Evolutionary conservation across 2,888 invertebrate species (phyloP).

Genomic region (Sceliomorpha sp.): DNA sequence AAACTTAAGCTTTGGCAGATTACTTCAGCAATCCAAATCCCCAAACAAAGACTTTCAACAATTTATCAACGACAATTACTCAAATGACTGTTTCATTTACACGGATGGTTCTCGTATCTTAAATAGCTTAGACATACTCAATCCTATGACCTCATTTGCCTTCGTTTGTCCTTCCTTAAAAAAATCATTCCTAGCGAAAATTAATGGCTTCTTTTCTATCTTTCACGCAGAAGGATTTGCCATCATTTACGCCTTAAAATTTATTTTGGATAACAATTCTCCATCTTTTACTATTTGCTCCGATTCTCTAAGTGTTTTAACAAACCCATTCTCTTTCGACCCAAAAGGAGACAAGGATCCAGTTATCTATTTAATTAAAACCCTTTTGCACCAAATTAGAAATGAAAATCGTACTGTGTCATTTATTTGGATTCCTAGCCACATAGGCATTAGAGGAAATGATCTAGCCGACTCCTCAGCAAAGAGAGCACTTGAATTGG

Average conservation of each 20-base stretch:
- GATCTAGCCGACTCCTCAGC: not conserved
- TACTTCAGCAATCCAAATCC: too few relatives aligned
- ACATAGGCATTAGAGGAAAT: not conserved
- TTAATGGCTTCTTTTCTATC: not conserved
- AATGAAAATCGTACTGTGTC: not conserved
- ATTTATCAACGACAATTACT: too few relatives aligned
- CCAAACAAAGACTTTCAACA: too few relatives aligned
- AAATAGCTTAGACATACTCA: too few relatives aligned
- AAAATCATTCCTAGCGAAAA: not conserved
- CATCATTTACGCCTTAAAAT: not conserved
- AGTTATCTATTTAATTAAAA: too few relatives aligned
- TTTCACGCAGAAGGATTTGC: constrained; percentile 6
- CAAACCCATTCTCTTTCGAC: not conserved
- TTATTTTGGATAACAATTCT: not conserved
- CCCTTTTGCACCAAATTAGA: too few relatives aligned
- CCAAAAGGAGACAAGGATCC: not conserved
- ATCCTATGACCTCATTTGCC: too few relatives aligned
- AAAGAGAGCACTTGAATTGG: not conserved
- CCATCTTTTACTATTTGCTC: not conserved
- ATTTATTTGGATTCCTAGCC: constrained; percentile 1
- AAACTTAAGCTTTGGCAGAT: too few relatives aligned
- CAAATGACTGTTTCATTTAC: too few relatives aligned
- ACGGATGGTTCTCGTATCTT: too few relatives aligned
- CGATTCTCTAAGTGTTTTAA: not conserved
- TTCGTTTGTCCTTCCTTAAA: too few relatives aligned